These are phyloP conservation scores for Hydropsyche tenuis DNA, from an alignment of 1,140 invertebrate genomes.

Conservation along the genomic window DNA sequence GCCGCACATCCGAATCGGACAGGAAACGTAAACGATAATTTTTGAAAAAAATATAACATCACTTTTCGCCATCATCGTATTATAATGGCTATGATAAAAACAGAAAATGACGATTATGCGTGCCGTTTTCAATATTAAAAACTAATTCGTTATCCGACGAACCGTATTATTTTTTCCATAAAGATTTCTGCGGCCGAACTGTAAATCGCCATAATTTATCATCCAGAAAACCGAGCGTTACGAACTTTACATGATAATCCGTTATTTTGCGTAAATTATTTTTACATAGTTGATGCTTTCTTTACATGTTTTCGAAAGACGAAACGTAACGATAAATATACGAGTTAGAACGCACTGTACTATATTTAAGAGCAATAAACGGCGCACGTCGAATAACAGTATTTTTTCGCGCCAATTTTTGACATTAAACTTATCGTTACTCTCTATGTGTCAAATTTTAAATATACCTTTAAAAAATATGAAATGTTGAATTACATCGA, in stretches of 20 bases:
- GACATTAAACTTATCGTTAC: background rate
- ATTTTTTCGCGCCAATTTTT: constrained; percentile 24
- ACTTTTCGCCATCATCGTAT: background rate
- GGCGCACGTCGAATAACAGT: background rate
- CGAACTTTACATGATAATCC: background rate
- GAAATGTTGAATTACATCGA: no score
- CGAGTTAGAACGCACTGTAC: background rate
- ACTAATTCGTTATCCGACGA: background rate
- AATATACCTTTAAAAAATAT: no score
- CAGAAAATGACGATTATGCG: background rate
- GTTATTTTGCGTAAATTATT: constrained; percentile 17
- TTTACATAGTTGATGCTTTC: background rate
- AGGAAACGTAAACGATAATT: background rate
- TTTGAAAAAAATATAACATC: background rate
- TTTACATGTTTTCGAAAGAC: background rate
- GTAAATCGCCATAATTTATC: background rate
- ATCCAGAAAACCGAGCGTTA: background rate
- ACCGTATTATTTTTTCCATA: background rate
- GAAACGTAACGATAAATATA: background rate
- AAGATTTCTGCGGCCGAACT: background rate
- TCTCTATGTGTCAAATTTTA: background rate
- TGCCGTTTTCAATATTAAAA: background rate
- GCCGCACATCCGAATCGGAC: no score
- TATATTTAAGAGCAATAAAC: constrained; percentile 23
- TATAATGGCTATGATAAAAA: no score